These are phyloP conservation scores for Diarsia mendica DNA, from an alignment of 2,888 invertebrate genomes.

Conservation along the genomic window DNA sequence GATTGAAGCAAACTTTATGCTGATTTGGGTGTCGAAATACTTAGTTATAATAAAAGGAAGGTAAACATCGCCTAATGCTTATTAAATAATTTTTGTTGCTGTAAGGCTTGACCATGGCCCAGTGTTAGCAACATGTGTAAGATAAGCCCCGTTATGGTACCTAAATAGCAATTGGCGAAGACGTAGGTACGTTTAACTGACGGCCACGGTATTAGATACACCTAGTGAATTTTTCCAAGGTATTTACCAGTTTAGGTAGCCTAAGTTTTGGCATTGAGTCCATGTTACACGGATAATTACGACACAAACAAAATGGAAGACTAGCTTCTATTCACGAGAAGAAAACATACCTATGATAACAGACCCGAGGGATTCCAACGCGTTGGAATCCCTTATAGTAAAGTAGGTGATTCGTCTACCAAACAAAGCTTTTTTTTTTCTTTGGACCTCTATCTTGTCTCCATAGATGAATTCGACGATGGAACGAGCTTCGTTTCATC, in stretches of 20 bases:
- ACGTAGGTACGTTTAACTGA: not conserved
- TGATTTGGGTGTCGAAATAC: constrained; percentile 1
- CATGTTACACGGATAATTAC: not conserved
- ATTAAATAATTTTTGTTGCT: constrained; percentile 6
- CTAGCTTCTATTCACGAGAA: not conserved
- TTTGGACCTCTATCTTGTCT: no score
- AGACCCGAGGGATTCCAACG: no score
- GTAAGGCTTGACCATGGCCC: constrained; percentile 1
- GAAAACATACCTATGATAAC: not conserved
- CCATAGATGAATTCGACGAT: no score
- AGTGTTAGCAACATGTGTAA: not conserved
- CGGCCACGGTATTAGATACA: not conserved
- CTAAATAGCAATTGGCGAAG: not conserved
- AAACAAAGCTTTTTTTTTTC: no score
- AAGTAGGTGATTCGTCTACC: no score
- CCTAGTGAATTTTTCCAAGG: not conserved
- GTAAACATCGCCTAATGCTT: not conserved
- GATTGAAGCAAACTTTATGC: constrained; percentile 7
- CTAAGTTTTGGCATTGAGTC: not conserved
- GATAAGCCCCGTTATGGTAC: constrained; percentile 2
- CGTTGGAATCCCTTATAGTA: no score
- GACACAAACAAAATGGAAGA: not conserved
- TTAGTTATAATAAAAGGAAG: constrained; percentile 4
- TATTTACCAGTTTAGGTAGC: not conserved
- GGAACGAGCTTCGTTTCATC: no score